Conservation (phyloP, 1,140 invertebrate genomes). For the Sweltsa coloradensis region DNA sequence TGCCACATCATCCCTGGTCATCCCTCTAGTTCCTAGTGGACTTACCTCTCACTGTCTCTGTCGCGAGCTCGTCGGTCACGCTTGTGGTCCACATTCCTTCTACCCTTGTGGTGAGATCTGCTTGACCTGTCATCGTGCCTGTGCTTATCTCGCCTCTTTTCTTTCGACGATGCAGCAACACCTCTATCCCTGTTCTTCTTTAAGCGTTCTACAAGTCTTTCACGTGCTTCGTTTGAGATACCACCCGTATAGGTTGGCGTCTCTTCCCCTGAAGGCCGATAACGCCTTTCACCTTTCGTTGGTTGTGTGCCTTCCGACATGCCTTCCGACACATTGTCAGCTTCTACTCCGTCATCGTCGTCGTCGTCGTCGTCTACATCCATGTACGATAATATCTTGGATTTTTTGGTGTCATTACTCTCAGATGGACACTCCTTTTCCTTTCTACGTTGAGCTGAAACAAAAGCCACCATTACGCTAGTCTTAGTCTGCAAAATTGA, state of each 20-base stretch:
- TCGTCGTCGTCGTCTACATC: constrained; percentile 48
- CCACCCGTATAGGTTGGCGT: constrained; percentile 90
- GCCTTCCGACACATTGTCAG: constrained; percentile 16
- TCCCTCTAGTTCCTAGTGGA: too few species aligned
- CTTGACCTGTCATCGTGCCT: constrained; percentile 26
- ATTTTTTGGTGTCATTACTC: constrained; percentile 26
- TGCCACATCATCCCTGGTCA: too few species aligned
- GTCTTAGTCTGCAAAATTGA: too few species aligned
- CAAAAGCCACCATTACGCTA: neutral
- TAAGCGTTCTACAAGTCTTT: constrained; percentile 53
- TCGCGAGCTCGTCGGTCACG: constrained; percentile 17
- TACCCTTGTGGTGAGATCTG: constrained; percentile 18
- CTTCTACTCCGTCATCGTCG: constrained; percentile 33
- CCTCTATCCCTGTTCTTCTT: constrained; percentile 40
- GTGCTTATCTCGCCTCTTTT: constrained; percentile 29
- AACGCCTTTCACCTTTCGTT: constrained; percentile 40
- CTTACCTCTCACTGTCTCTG: constrained; percentile 25
- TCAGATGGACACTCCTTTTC: constrained; percentile 47
- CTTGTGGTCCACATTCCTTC: constrained; percentile 17
- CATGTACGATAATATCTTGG: constrained; percentile 46
- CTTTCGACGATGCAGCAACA: constrained; percentile 38
- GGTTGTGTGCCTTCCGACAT: constrained; percentile 20
- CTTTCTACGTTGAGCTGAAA: constrained; percentile 44
- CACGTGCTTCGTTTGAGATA: constrained; percentile 63
- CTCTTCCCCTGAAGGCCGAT: constrained; percentile 65